phyloP scores from a whole-genome alignment of 2,113 vertebrate genomes.

The Notothenia rossii region DNA sequence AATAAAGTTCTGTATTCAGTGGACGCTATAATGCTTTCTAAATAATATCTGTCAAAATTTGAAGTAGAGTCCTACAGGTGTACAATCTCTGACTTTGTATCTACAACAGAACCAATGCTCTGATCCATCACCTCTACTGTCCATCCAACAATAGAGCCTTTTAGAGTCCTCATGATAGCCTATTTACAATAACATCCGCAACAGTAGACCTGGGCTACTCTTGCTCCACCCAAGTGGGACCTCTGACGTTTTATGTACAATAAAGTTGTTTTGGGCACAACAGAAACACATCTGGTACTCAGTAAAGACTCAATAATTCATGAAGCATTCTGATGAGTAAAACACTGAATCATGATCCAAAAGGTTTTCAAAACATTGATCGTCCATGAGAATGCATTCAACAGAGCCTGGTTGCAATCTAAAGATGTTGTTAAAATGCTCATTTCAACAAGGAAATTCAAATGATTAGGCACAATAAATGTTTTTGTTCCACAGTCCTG shows the following conservation, averaged over 20 bases:
- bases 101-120: constrained; percentile 66
- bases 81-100: constrained; percentile 68
- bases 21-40: constrained; percentile 32
- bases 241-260: constrained; percentile 73
- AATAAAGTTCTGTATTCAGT: constrained; percentile 34
- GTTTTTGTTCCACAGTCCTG: constrained; percentile 58
- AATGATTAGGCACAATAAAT: constrained; percentile 77
- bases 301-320: constrained; percentile 42
- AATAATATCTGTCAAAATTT: constrained; percentile 48
- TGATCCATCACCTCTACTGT: constrained; percentile 62
- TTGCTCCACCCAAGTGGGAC: constrained; percentile 49
- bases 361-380: constrained; percentile 50
- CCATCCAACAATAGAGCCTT: constrained; percentile 61
- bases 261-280: constrained; percentile 57
- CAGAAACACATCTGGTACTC: constrained; percentile 54
- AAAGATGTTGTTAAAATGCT: constrained; percentile 62
- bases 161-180: constrained; percentile 41
- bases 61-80: constrained; percentile 39
- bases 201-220: constrained; percentile 41
- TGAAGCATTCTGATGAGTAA: constrained; percentile 51
- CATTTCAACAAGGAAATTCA: constrained; percentile 50
- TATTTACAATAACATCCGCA: constrained; percentile 70
- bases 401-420: constrained; percentile 51
- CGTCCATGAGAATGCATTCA: constrained; percentile 61
- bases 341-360: constrained; percentile 53